These are phyloP conservation scores for Philypnodon macrostomus DNA, from an alignment of 2,797 vertebrate species.

Conservation along the genomic window DNA sequence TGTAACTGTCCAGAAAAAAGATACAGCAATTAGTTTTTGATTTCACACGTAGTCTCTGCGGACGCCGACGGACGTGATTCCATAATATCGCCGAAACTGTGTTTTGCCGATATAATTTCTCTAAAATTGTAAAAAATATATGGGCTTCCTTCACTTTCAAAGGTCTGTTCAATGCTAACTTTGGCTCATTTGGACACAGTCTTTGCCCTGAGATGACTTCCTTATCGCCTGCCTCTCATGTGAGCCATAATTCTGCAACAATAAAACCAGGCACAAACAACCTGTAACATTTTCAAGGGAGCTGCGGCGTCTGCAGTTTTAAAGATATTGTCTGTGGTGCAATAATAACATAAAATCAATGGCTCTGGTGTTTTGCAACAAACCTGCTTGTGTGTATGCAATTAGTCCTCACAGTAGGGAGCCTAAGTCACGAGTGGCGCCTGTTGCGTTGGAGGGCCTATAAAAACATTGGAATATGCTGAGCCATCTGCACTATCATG, in stretches of 20 bases:
- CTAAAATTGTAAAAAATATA: no score
- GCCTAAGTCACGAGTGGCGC: constrained; percentile 27
- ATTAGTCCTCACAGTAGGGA: constrained; percentile 43
- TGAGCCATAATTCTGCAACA: constrained; percentile 26
- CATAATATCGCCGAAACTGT: no score
- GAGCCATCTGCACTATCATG: constrained; percentile 54
- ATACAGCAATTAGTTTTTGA: no score
- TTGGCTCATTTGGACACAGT: constrained; percentile 7
- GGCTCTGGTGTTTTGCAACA: constrained; percentile 40
- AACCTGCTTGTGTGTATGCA: constrained; percentile 58
- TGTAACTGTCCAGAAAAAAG: no score
- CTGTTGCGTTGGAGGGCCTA: constrained; percentile 31
- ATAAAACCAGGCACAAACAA: constrained; percentile 6
- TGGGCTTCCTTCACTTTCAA: no score
- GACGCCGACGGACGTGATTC: no score
- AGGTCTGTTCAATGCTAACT: background rate
- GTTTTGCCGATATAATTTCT: no score
- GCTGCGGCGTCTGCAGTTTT: background rate
- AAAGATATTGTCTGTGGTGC: background rate
- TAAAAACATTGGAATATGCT: constrained; percentile 50
- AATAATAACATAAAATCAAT: constrained; percentile 12
- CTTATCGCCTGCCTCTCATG: constrained; percentile 34
- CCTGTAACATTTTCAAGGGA: background rate
- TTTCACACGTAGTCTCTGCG: no score
- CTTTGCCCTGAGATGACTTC: constrained; percentile 9